Conservation (phyloP, 1,140 invertebrate species). For the Belonocnema kinseyi region DNA sequence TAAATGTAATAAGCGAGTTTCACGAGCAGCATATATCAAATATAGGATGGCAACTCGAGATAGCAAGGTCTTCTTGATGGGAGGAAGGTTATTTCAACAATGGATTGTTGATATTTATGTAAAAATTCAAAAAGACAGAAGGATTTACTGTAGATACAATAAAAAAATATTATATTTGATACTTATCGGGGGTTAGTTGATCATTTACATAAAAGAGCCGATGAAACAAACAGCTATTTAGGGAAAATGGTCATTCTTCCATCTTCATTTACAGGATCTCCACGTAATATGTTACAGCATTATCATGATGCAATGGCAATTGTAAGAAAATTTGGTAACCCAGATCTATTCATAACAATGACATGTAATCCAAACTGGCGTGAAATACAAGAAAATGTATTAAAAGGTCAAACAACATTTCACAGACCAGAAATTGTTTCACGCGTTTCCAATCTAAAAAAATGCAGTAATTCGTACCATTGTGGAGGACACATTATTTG, state of each 20-base stretch:
- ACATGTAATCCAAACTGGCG: no score
- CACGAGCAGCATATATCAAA: conserved; percentile 38
- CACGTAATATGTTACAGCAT: no score
- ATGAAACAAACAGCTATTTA: conserved; percentile 33
- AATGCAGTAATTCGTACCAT: no score
- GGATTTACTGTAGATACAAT: conserved; percentile 26
- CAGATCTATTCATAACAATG: no score
- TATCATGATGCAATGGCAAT: no score
- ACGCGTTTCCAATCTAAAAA: no score
- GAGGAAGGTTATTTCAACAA: background rate
- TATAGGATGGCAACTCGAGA: conserved; percentile 42
- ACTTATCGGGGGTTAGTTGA: background rate
- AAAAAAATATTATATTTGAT: conserved; percentile 37
- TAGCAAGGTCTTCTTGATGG: conserved; percentile 32
- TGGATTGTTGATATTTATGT: background rate
- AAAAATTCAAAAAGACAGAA: conserved; percentile 39
- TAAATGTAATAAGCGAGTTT: conserved; percentile 31
- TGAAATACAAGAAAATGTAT: background rate
- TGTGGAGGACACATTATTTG: no score
- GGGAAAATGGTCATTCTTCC: no score
- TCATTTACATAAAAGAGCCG: conserved; percentile 39
- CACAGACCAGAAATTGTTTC: no score
- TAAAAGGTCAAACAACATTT: no score
- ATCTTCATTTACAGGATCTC: no score
- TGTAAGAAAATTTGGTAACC: no score